Base-by-base conservation (phyloP, 1,140 invertebrate genomes). In the Solenopsis fugax region DNA sequence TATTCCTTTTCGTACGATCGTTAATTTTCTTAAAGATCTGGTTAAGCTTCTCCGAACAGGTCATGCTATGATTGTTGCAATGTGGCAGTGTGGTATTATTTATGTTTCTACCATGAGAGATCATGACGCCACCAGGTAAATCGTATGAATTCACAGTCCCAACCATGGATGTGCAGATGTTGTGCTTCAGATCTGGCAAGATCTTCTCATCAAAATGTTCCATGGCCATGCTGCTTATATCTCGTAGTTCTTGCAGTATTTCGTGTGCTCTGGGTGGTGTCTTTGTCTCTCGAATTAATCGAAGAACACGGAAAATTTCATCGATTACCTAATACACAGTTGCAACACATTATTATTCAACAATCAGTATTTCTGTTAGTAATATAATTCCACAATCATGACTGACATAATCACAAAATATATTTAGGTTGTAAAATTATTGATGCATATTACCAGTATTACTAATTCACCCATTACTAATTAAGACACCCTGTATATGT, bases 181-280 rank as follows among this genome's bases (percentile, higher is more conserved):
- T 95, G 21, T 95, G 92, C 78, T 95, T 96, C 9, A 96, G 90
- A 64, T 93, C 93, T 41, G 97, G 97, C 65, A 97, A 94, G 88
- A 99, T 98, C 92, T 98, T 97, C 89, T 99, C 98, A 93, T 99
- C 98, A 95, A 99, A 99, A 95, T 99, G 98, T 93, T 99, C 98
- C 96, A 99, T 99, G 0, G 98, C 98, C 98, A 99, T 99, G 41
- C 98, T 98, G 16, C 98, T 98, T 76, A 99, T 98, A 92, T 99
- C 98, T 1, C 98, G 95, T 1, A 99, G 92, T 93, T 99, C 98
- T 93, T 98, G 98, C 0, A 99, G 95, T 2, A 98, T 96, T 94
- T 98, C 98, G 92, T 98, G 98, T 0, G 98, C 96, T 21, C 97
- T 95, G 1, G 98, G 97, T 4, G 97, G 97, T 9, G 96, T 96